Base-by-base conservation (phyloP, 2,888 invertebrate species). In the Ashinkailepas kermadecensis region DNA sequence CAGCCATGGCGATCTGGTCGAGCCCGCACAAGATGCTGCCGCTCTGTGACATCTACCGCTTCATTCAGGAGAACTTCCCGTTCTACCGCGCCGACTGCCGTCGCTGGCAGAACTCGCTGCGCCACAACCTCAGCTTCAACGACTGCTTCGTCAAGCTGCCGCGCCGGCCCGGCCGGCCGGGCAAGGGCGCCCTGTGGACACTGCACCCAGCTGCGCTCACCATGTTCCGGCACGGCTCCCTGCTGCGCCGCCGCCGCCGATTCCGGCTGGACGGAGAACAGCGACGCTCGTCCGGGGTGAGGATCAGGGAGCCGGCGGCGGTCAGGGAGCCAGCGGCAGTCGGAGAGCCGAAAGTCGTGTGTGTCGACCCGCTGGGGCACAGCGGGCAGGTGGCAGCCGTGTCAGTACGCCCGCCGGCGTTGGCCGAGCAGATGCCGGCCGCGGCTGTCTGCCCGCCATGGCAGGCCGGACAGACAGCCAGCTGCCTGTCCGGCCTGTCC, bases 1-100 rank as follows among this genome's bases (percentile, higher is more conserved):
- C 99, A 65, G 98, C 99, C 83, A 99, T 99, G 99, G 99, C 99
- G 82, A 99, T 99, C 86, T 97, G 98, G 94, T 95, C 95, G 87
- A 96, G 96, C 21, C 92, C 94, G 81, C 98, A 99, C 88, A 97
- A 98, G 89, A 99, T 98, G 97, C 90, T 97, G 86, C 93, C 95
- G 15, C 89, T 95, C 82, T 92, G 92, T 81, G 95, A 95, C 87
- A 96, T 96, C 87, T 96, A 96, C 90, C 92, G 94, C 87, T 97
- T 95, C 90, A 96, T 96, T 88, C 96, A 95, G 89, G 96, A 96
- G 87, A 90, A 93, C 85, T 95, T 94, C 87, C 94, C 95, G 3
- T 95, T 94, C 87, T 95, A 95, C 88, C 89, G 94, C 79, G 92
- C 93, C 86, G 94, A 95, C 88, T 94, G 94, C 0, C 93, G 94